Base-by-base conservation (phyloP, 2,797 vertebrate genomes). In the Channa striata region DNA sequence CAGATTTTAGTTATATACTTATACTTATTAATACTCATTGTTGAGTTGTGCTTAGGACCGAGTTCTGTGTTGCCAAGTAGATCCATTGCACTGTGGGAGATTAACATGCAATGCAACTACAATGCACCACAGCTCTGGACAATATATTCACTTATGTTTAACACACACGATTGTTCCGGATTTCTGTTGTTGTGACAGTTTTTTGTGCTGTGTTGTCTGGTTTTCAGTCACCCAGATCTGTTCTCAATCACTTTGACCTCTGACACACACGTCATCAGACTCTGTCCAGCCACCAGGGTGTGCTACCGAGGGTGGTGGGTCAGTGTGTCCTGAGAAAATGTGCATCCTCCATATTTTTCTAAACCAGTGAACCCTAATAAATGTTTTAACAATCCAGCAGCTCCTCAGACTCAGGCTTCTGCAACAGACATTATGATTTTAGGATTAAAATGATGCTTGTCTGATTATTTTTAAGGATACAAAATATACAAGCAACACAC, bases 61-160 rank as follows among this genome's bases (percentile, higher is more conserved):
- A 87, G 92, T 85, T 95, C 94, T 84, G 89, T 94, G 93, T 91
- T 96, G 94, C 95, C 96, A 59, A 93, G 95, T 93, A 93, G 93
- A 88, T 88, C 92, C 95, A 96, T 95, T 95, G 95, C 95, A 96
- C 90, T 93, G 86, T 47, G 91, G 86, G 5, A 36, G 25, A 19
- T 7, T 5, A 5, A 97, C 94, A 93, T 97, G 96, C 97, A 98
- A 98, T 97, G 96, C 96, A 98, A 97, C 96, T 97, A 98, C 98
- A 99, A 97, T 98, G 97, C 97, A 97, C 96, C 89, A 84, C 95
- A 82, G 96, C 93, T 73, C 94, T 89, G 90, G 64, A 61, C 63
- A 70, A 47, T 20, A 1, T 13, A 6, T 23, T 36, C 53, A 5
- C 8, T 5, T 60, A 14, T 44, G 12, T 16, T 6, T 3, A 11